These are phyloP conservation scores for Graphium colonna DNA, from an alignment of 2,888 invertebrate species.

Conservation along the genomic window DNA sequence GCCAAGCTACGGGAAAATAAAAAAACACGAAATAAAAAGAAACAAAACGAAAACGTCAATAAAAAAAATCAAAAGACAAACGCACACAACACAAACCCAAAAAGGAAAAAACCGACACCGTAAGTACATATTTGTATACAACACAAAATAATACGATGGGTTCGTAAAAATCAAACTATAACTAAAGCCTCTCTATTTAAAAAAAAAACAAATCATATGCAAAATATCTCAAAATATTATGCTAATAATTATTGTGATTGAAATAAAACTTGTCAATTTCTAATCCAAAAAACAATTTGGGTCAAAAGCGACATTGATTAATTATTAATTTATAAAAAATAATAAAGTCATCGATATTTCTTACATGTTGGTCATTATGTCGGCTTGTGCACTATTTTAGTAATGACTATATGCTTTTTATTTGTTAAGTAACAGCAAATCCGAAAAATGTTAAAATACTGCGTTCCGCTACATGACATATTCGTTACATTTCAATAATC, in stretches of 20 bases:
- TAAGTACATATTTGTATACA: conserved; percentile 13
- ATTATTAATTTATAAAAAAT: neutral
- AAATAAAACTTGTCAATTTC: neutral
- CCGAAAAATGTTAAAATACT: conserved; percentile 55
- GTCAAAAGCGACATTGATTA: too few relatives aligned
- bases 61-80: conserved; percentile 2
- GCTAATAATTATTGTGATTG: conserved; percentile 1
- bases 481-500: conserved; percentile 37
- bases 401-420: conserved; percentile 39
- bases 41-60: neutral
- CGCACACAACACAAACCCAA: conserved; percentile 20
- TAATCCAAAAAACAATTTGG: too few relatives aligned
- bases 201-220: conserved; percentile 2
- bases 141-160: conserved; percentile 22
- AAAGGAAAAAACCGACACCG: conserved; percentile 18
- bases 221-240: neutral
- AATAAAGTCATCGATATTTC: conserved; percentile 13
- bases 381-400: conserved; percentile 44
- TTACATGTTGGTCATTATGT: conserved; percentile 40
- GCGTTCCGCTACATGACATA: too few relatives aligned
- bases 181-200: conserved; percentile 21
- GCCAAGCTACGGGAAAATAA: conserved; percentile 12
- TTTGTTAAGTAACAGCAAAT: conserved; percentile 51
- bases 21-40: conserved; percentile 13
- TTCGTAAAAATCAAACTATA: conserved; percentile 20